Evolutionary conservation across 2,888 invertebrate genomes (phyloP), one percentile per base, ranked within the genome.

Genomic region (Thysanoteuthis rhombus): DNA sequence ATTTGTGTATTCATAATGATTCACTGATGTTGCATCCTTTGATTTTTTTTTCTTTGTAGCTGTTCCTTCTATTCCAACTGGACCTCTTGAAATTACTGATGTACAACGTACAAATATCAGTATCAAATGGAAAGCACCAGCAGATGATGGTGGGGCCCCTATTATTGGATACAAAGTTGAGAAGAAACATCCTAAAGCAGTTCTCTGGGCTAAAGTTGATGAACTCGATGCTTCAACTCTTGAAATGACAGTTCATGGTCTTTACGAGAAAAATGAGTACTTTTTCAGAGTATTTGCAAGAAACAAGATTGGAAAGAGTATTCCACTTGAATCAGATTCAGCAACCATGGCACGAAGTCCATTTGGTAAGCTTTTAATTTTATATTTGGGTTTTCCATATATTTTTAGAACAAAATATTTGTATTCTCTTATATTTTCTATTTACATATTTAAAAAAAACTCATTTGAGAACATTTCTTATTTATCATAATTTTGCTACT

Each of bases 201-300:
- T 40, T 45, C n/a, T 58, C 32, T 93, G 91, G 94, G 90, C 45
- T 32, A 93, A 42, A 90, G 91, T 47, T 39, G 93, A 45, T 89
- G 40, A 89, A 39, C 90, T 93, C 8, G 40, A 39, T 42, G 75
- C 89, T 19, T 89, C 75, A 36, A 45, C 45, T 5, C 16, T n/a
- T 25, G 89, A 38, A 89, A 22, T 93, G 47, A 38, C 39, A 5
- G 45, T 93, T 47, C 22, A 58, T 32, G 75, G 91, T 42, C 96
- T 98, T 93, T 94, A 95, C 58, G 95, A 95, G 89, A 95, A 95
- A 39, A 94, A 94, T 89, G 95, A 95, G 90, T 99, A 99, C 97
- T 98, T 98, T 96, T 99, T 99, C 97, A 98, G 99, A 93, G 98
- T 99, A 25, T 98, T 98, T 0, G 98, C 99, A 0, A 98, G 98